Percentiles rank a stretch among this genome's conserved stretches.
Conservation (phyloP, 1,140 invertebrate genomes). For the Dreissena rostriformis region DNA sequence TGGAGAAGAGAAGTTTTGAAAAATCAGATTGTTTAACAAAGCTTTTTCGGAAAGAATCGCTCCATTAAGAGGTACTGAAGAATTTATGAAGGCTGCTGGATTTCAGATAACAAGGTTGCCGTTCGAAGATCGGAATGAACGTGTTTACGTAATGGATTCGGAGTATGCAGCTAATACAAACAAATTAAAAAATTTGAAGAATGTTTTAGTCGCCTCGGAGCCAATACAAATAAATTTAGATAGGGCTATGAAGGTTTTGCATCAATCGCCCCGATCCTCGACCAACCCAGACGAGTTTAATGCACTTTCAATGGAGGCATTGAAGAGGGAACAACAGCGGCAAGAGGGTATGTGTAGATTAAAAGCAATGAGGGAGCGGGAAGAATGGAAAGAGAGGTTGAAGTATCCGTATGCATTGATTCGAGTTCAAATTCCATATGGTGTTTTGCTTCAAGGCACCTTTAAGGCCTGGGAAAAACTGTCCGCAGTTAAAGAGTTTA, state of each 20-base stretch:
- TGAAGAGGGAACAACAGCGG: slow-evolving; percentile 91
- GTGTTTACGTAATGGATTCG: slow-evolving; percentile 76
- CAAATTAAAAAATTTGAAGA: slow-evolving; percentile 86
- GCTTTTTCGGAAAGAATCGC: slow-evolving; percentile 90
- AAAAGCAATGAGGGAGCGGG: slow-evolving; percentile 95
- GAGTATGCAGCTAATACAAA: slow-evolving; percentile 73
- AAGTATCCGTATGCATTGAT: slow-evolving; percentile 94
- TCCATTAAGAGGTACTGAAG: slow-evolving; percentile 89
- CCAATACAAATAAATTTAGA: slow-evolving; percentile 92
- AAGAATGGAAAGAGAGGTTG: slow-evolving; percentile 89
- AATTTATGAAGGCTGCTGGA: slow-evolving; percentile 92
- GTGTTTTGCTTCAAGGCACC: slow-evolving; percentile 77
- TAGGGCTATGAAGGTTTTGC: slow-evolving; percentile 91
- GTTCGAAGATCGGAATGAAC: slow-evolving; percentile 75
- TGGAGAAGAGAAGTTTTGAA: slow-evolving; percentile 93
- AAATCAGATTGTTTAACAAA: slow-evolving; percentile 93
- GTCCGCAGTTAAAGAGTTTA: slow-evolving; percentile 68
- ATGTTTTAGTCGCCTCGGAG: slow-evolving; percentile 90
- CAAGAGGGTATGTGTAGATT: slow-evolving; percentile 89
- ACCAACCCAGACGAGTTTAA: slow-evolving; percentile 92
- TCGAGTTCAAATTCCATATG: slow-evolving; percentile 92
- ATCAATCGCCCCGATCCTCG: slow-evolving; percentile 87
- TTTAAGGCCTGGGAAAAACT: slow-evolving; percentile 78
- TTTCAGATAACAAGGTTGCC: slow-evolving; percentile 83
- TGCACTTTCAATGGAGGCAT: slow-evolving; percentile 88